These are phyloP conservation scores for Cochlearius cochlearius DNA, from an alignment of 2,113 vertebrate genomes.

Conservation along the genomic window DNA sequence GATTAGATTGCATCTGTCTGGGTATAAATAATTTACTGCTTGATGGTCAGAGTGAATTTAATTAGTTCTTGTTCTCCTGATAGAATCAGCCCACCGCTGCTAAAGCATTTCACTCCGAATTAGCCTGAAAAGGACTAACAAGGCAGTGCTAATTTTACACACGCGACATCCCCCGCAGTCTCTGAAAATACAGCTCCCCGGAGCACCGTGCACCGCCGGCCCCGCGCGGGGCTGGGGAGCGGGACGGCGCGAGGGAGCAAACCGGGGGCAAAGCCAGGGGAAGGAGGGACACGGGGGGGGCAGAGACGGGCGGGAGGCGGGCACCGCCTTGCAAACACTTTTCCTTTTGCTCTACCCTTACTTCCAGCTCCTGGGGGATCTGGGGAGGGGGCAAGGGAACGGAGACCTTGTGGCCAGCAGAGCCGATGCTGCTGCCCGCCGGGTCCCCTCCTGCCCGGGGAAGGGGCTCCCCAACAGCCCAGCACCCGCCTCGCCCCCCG, in stretches of 20 bases:
- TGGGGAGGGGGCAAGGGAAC: not conserved
- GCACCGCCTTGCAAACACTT: not conserved
- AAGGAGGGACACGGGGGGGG: accelerated
- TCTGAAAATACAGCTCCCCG: constrained; percentile 47
- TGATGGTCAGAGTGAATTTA: constrained; percentile 81
- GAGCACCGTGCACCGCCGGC: not conserved
- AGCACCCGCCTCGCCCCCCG: not conserved
- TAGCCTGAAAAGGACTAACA: constrained; percentile 80
- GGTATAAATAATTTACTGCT: constrained; percentile 82
- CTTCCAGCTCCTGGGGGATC: not conserved
- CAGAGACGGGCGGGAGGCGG: not conserved
- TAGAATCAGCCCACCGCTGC: constrained; percentile 81
- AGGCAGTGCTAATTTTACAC: constrained; percentile 77
- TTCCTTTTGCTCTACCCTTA: not conserved
- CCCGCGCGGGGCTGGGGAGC: not conserved
- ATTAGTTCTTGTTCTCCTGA: constrained; percentile 78
- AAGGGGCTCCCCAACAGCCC: not conserved
- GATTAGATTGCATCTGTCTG: constrained; percentile 78
- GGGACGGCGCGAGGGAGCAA: not conserved
- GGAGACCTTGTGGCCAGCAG: not conserved
- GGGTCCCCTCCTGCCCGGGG: not conserved
- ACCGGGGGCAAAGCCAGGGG: not conserved
- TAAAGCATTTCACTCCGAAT: constrained; percentile 83
- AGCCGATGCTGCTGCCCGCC: not conserved
- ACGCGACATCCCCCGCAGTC: constrained; percentile 64